Evolutionary conservation across 2,888 invertebrate genomes (phyloP).

Genomic region (Ennomos quercinarius): DNA sequence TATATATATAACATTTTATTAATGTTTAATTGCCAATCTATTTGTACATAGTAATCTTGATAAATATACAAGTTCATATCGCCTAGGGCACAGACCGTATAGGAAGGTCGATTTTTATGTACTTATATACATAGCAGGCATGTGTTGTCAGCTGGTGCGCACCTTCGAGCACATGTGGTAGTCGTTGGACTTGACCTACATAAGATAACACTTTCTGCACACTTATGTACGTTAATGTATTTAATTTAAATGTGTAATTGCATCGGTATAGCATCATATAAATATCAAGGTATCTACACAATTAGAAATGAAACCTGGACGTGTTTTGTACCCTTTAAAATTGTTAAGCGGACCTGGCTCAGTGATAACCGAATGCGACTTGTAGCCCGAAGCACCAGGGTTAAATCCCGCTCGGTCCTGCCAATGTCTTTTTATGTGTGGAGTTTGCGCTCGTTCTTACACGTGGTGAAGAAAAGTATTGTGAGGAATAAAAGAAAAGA

Average conservation of each 20-base stretch:
- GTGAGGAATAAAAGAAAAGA: too few species aligned
- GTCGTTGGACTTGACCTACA: slow-evolving; percentile 62
- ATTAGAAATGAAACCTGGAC: too few species aligned
- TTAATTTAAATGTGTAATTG: slow-evolving; percentile 15
- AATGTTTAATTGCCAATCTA: slow-evolving; percentile 1
- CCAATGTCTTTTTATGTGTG: too few species aligned
- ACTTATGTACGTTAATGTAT: slow-evolving; percentile 22
- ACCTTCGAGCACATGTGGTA: slow-evolving; percentile 33
- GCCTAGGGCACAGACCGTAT: slow-evolving; percentile 34
- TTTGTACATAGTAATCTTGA: slow-evolving; percentile 13
- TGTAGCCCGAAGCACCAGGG: too few species aligned
- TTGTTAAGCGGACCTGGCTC: too few species aligned
- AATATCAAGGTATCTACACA: too few species aligned
- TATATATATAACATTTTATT: background rate
- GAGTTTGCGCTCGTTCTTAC: too few species aligned
- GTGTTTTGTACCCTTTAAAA: too few species aligned
- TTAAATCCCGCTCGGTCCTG: too few species aligned
- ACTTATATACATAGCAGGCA: slow-evolving; percentile 37
- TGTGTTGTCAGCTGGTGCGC: slow-evolving; percentile 30
- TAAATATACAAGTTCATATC: slow-evolving; percentile 17
- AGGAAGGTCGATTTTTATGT: slow-evolving; percentile 50
- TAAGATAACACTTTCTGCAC: slow-evolving; percentile 51
- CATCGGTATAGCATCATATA: background rate
- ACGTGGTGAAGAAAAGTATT: too few species aligned
- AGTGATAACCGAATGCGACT: too few species aligned